Base-by-base conservation (phyloP, 2,888 invertebrate species). In the Metacarcinus magister region DNA sequence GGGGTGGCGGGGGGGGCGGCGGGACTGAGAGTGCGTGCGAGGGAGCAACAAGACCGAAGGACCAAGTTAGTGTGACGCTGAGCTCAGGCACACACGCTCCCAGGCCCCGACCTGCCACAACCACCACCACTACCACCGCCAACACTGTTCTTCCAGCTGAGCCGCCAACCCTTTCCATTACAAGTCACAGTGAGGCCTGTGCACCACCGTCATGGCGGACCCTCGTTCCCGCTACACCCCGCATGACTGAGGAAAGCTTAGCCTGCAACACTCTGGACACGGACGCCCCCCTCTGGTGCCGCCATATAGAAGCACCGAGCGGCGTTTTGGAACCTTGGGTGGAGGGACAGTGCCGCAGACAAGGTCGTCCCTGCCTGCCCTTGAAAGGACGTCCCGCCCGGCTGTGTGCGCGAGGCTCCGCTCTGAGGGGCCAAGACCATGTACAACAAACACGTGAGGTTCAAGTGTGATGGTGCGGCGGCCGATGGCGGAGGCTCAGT, bases 381-480 rank as follows among this genome's bases (percentile, higher is more conserved):
- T 19, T 1, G 19, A 28, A n/a, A 28, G 75, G 4, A 8, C 75
- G 75, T 75, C n/a, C 75, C n/a, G 75, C 75, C 75, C 28, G 75
- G 60, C 60, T 23, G 60, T 60, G 60, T 16, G 19, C 0, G 87
- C 87, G 87, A 39, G 87, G 87, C 28, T 23, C 75, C 19, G 23
- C 23, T 3, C 75, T 75, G 75, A 75, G 7, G 23, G 75, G 4
- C 87, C 87, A 87, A 39, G 32, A 87, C 87, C 39, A 87, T 87
- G 87, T 87, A 87, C 87, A 87, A 32, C 87, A 87, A 87, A 16
- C 87, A 87, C 87, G 87, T 87, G 87, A 87, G 87, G 87, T 87
- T 87, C 87, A 87, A 87, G 87, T 39, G 3, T 87, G 87, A 87
- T 39, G 87, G 39, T 39, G 39, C 87, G 87, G 87, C 4, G 87